A percentile compares a stretch with the other conserved stretches of the same genome.
phyloP scores from a whole-genome alignment of 1,140 invertebrate species.

The Drosophila bocqueti region DNA sequence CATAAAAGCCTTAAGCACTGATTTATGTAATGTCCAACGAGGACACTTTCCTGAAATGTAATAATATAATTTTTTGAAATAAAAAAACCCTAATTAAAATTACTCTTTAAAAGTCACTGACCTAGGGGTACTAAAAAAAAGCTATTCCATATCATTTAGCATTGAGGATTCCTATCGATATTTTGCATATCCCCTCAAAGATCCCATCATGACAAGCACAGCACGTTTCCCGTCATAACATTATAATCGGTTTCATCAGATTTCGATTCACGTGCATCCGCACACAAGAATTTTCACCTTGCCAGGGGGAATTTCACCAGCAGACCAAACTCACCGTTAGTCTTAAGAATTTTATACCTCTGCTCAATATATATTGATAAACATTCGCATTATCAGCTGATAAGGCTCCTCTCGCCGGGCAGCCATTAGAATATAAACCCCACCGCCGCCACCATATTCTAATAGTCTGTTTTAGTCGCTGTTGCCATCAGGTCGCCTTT shows the following conservation, averaged over 20 bases:
- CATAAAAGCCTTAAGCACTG: background rate
- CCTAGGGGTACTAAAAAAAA: background rate
- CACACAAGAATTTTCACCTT: background rate
- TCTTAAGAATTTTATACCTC: constrained; percentile 39
- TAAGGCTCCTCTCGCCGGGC: constrained; percentile 10
- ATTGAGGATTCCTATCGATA: background rate
- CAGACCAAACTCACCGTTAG: constrained; percentile 37
- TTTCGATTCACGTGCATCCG: constrained; percentile 9
- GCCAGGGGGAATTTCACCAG: constrained; percentile 22
- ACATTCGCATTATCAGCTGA: constrained; percentile 33
- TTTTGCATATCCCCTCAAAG: background rate
- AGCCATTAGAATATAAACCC: constrained; percentile 49
- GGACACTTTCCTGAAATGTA: background rate
- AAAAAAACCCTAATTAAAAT: background rate
- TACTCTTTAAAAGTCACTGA: constrained; percentile 4
- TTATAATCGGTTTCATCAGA: constrained; percentile 1
- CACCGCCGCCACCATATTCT: constrained; percentile 9
- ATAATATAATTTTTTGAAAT: background rate
- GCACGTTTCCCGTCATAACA: constrained; percentile 5
- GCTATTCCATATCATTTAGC: background rate
- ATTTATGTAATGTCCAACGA: background rate
- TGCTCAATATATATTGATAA: constrained; percentile 37
- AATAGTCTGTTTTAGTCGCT: constrained; percentile 28
- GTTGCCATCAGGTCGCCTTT: constrained; percentile 1
- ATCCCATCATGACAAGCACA: background rate